Percentiles rank a stretch among this genome's conserved stretches.
These are phyloP conservation scores for Rutilus rutilus DNA, from an alignment of 2,113 vertebrate species.

Conservation along the genomic window DNA sequence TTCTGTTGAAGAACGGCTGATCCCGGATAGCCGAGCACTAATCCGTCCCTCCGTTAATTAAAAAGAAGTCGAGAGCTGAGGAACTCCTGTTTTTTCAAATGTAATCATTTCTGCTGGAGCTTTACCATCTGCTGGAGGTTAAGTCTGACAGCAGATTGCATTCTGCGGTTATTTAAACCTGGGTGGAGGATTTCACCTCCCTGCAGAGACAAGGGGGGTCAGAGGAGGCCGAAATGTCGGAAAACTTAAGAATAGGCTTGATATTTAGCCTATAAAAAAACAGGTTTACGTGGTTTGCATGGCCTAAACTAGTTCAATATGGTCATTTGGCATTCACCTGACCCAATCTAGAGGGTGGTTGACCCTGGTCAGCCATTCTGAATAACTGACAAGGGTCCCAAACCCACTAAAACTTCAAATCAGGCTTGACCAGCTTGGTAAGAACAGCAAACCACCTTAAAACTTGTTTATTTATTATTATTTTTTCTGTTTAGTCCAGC, in stretches of 20 bases:
- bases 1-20: slow-evolving; percentile 82
- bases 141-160: slow-evolving; percentile 83
- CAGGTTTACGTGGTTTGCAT: neutral
- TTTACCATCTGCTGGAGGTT: slow-evolving; percentile 97
- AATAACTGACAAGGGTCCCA: too few relatives aligned
- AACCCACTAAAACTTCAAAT: too few relatives aligned
- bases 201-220: slow-evolving; percentile 58
- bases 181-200: slow-evolving; percentile 69
- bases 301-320: neutral
- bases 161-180: slow-evolving; percentile 80
- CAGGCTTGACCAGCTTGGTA: neutral
- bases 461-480: neutral
- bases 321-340: neutral
- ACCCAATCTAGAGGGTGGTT: neutral
- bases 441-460: neutral
- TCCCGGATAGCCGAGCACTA: slow-evolving; percentile 86
- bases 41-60: slow-evolving; percentile 90
- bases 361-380: too few relatives aligned
- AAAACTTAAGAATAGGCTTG: neutral
- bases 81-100: slow-evolving; percentile 84
- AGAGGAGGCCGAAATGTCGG: slow-evolving; percentile 28
- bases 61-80: slow-evolving; percentile 83
- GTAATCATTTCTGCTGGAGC: slow-evolving; percentile 90
- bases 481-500: neutral
- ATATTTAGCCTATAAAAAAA: neutral